phyloP scores from a whole-genome alignment of 2,113 vertebrate species.

The Tringa solitaria region DNA sequence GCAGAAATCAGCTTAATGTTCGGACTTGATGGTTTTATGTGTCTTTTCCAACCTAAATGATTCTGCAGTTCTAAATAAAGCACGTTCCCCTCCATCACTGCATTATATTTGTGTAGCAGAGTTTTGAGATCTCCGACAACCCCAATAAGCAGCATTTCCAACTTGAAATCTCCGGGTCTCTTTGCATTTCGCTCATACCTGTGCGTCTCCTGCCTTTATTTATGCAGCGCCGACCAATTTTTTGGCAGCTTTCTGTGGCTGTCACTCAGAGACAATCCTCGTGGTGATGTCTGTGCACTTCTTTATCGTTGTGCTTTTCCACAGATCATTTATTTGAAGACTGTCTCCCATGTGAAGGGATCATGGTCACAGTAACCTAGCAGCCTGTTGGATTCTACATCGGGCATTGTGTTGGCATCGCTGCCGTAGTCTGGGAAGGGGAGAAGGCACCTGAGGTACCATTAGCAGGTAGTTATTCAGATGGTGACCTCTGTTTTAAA shows the following conservation, averaged over 20 bases:
- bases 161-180: background rate
- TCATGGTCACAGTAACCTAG: background rate
- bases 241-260: background rate
- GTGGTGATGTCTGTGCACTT: fast-evolving
- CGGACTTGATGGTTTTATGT: background rate
- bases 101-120: background rate
- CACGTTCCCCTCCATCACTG: background rate
- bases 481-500: background rate
- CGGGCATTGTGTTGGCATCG: background rate
- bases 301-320: background rate
- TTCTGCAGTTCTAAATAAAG: background rate
- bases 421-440: background rate
- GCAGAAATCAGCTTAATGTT: background rate
- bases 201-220: background rate
- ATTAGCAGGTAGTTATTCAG: background rate
- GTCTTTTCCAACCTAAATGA: background rate
- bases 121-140: background rate
- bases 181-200: background rate
- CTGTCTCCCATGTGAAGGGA: background rate
- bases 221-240: background rate
- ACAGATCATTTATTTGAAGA: background rate
- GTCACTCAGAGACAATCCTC: background rate
- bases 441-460: background rate
- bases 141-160: background rate
- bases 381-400: background rate